Evolutionary conservation across 2,113 vertebrate genomes (phyloP).

Genomic region (Dipodomys spectabilis): DNA sequence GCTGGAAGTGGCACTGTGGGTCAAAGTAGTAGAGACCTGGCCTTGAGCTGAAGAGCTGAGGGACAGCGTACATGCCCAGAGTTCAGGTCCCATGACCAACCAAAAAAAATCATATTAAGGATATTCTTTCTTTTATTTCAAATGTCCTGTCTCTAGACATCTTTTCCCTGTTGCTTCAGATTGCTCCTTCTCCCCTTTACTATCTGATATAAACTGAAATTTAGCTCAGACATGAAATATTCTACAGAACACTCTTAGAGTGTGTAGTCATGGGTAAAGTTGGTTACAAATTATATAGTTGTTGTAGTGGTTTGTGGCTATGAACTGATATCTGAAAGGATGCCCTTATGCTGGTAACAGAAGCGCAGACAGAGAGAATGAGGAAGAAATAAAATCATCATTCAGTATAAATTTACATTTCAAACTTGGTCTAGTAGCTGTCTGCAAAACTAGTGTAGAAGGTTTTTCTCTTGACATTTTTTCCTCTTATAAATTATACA

Average conservation of each 20-base stretch:
- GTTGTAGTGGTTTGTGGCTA: neutral
- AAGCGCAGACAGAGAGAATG: neutral
- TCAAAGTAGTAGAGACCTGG: too few relatives aligned
- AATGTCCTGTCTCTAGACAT: neutral
- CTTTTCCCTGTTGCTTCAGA: neutral
- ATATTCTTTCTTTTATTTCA: neutral
- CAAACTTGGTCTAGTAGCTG: neutral
- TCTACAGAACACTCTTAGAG: neutral
- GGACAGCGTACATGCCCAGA: too few relatives aligned
- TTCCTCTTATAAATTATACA: conserved; percentile 19
- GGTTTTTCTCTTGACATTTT: neutral
- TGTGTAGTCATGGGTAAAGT: neutral
- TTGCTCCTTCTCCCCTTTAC: neutral
- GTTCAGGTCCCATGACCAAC: too few relatives aligned
- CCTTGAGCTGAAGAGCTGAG: too few relatives aligned
- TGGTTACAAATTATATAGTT: neutral
- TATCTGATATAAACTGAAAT: neutral
- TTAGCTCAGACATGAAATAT: neutral
- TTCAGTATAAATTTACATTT: conserved; percentile 26
- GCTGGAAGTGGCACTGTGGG: too few relatives aligned
- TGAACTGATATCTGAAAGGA: neutral
- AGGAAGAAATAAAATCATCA: conserved; percentile 13
- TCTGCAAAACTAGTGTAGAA: neutral
- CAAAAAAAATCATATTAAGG: neutral
- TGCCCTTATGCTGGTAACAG: conserved; percentile 25